These are phyloP conservation scores for Dryomyza anilis DNA, from an alignment of 2,888 invertebrate genomes.

Conservation along the genomic window DNA sequence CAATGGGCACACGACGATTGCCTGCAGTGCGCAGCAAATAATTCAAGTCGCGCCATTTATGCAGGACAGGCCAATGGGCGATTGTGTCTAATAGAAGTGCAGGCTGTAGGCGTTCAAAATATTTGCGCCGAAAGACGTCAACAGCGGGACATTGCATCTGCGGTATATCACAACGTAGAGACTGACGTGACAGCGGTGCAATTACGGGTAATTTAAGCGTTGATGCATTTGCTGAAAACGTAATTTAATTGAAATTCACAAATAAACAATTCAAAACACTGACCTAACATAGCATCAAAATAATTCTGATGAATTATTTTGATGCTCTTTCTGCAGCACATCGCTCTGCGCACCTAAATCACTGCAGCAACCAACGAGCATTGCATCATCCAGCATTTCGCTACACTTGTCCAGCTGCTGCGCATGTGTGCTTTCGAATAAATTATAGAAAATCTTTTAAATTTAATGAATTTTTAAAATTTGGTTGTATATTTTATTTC, in stretches of 20 bases:
- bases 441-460: slow-evolving; percentile 49
- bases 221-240: too few relatives aligned
- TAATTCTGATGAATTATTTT: too few relatives aligned
- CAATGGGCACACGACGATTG: slow-evolving; percentile 88
- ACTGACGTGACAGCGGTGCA: slow-evolving; percentile 31
- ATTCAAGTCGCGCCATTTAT: slow-evolving; percentile 77
- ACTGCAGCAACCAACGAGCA: slow-evolving; percentile 51
- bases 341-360: slow-evolving; percentile 38
- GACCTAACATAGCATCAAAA: too few relatives aligned
- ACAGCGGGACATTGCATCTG: slow-evolving; percentile 50
- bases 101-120: slow-evolving; percentile 67
- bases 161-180: slow-evolving; percentile 47
- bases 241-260: too few relatives aligned
- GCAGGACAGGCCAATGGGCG: slow-evolving; percentile 84
- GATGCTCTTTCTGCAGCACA: slow-evolving; percentile 31
- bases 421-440: slow-evolving; percentile 39
- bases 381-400: slow-evolving; percentile 50
- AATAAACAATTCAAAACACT: too few relatives aligned
- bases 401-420: slow-evolving; percentile 47
- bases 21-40: slow-evolving; percentile 81
- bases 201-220: slow-evolving; percentile 45
- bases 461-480: slow-evolving; percentile 17
- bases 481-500: background rate
- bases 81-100: slow-evolving; percentile 76
- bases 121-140: slow-evolving; percentile 53